Percentiles rank a stretch among this genome's conserved stretches.
Conservation (phyloP, 2,797 vertebrate genomes). For the Crax fasciolata region DNA sequence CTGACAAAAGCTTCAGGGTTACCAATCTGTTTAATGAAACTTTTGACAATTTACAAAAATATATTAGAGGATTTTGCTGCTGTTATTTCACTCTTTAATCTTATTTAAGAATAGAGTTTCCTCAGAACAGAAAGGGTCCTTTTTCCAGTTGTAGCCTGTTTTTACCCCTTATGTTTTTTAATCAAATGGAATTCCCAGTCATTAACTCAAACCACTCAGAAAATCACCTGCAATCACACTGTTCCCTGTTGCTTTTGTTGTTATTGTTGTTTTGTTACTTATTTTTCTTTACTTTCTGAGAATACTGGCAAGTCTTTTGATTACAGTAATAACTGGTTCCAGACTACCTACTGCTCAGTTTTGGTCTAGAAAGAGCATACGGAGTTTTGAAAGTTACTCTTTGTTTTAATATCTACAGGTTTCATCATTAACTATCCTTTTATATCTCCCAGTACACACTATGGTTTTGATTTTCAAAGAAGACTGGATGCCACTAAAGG, state of each 20-base stretch:
- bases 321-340: not conserved
- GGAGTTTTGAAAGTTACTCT: slow-evolving; percentile 32
- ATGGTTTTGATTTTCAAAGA: slow-evolving; percentile 28
- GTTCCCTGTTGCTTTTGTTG: fast-evolving
- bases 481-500: not conserved
- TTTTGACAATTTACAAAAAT: not conserved
- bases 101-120: not conserved
- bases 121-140: not conserved
- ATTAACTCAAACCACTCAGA: not conserved
- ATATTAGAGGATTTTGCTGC: not conserved
- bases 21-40: not conserved
- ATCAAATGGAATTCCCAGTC: not conserved
- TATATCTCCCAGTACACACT: not conserved
- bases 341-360: not conserved
- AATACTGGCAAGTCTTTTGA: not conserved
- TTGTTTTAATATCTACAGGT: not conserved
- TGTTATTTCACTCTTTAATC: not conserved
- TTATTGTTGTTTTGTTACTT: not conserved
- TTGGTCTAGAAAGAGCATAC: not conserved
- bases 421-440: not conserved
- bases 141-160: not conserved
- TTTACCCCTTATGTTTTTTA: not conserved
- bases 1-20: not conserved
- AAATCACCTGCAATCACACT: not conserved
- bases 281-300: not conserved